Percentiles rank a stretch among this genome's conserved stretches.
These are phyloP conservation scores for Palythoa grandiflora DNA, from an alignment of 92 coral and sea anemone species.

Conservation along the genomic window DNA sequence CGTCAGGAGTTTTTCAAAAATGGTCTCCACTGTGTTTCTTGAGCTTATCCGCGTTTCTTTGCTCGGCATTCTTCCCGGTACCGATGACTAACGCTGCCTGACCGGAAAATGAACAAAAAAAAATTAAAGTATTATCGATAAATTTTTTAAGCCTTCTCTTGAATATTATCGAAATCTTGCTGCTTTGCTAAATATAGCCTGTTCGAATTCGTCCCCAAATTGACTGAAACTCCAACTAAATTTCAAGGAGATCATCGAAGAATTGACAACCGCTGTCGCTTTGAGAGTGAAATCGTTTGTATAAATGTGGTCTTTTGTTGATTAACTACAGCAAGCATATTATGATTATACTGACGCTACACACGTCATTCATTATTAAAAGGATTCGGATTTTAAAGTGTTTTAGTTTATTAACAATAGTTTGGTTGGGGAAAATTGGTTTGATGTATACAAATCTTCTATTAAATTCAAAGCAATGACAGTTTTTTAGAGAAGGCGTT, in stretches of 20 bases:
- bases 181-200: neutral
- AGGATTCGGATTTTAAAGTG: neutral
- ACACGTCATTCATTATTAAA: constrained; percentile 33
- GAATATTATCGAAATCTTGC: neutral
- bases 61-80: constrained; percentile 13
- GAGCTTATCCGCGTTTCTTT: neutral
- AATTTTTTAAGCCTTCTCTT: neutral
- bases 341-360: constrained; percentile 35
- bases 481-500: neutral
- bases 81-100: neutral
- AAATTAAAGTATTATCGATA: neutral
- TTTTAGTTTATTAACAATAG: neutral
- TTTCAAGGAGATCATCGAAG: neutral
- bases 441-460: neutral
- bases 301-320: constrained; percentile 18
- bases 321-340: neutral
- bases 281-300: neutral
- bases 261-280: neutral
- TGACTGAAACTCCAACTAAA: neutral
- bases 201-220: neutral
- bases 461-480: neutral
- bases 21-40: neutral
- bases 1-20: constrained; percentile 29
- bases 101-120: neutral
- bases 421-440: neutral